Conservation (phyloP, 1,140 invertebrate species). For the Pissodes strobi region DNA sequence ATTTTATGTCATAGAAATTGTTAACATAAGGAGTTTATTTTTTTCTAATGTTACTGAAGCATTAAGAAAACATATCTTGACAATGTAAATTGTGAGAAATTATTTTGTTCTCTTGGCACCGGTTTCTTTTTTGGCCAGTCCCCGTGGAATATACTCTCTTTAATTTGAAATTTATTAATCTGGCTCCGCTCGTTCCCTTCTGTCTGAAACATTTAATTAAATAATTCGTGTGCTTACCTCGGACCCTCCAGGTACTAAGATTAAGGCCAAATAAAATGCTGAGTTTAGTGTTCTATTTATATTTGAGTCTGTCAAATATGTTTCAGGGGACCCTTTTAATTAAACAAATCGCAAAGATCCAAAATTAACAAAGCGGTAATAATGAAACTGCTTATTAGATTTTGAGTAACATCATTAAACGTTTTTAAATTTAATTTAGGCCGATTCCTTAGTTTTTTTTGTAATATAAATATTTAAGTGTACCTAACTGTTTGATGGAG, state of each 20-base stretch:
- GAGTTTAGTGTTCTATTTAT: constrained; percentile 13
- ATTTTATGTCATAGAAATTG: neutral
- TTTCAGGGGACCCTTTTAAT: constrained; percentile 1
- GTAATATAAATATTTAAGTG: too few species aligned
- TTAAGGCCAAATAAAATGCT: constrained; percentile 12
- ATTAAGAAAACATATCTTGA: too few species aligned
- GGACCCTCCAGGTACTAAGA: constrained; percentile 4
- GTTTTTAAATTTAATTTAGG: too few species aligned
- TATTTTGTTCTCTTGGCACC: too few species aligned
- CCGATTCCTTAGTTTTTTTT: too few species aligned
- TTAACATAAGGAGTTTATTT: too few species aligned
- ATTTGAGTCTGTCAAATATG: constrained; percentile 14
- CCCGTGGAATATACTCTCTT: neutral
- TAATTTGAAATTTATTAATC: constrained; percentile 17
- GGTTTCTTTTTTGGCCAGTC: neutral
- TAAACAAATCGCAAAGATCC: neutral
- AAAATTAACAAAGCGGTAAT: too few species aligned
- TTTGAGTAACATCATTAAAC: too few species aligned
- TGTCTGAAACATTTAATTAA: constrained; percentile 22
- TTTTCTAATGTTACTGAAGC: too few species aligned
- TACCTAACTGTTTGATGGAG: too few species aligned
- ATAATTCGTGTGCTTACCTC: constrained; percentile 18
- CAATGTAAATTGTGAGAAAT: too few species aligned
- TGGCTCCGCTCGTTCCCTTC: constrained; percentile 3
- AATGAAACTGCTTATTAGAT: too few species aligned